Evolutionary conservation across 1,140 invertebrate genomes (phyloP), one percentile per base, ranked within the genome.

Genomic region (Leptopilina boulardi): DNA sequence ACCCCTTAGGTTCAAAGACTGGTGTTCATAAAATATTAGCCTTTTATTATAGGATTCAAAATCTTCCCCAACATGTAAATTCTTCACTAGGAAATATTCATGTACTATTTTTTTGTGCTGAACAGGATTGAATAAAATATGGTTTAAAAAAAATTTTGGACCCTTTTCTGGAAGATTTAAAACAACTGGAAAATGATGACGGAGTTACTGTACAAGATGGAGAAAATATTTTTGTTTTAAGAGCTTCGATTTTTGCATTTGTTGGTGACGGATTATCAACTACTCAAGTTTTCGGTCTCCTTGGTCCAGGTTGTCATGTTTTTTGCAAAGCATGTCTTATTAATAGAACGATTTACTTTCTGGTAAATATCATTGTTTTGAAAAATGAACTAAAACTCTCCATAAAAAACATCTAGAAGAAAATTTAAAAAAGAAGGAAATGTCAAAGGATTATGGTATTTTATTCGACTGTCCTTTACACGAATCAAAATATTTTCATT

Each of bases 221-320:
- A 41, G 38, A 10, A 41, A 41, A 10, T 41, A 10, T 41, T 41
- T 41, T 41, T 41, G 38, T 41, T 41, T 5, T 41, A 5, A 41
- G 38, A 41, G 38, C 38, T 41, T 41, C 38, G 3, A 41, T 41
- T 41, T 4, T 10, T 41, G 38, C 38, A 41, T 84, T 84, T 70
- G 78, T 76, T 74, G 82, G 82, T 0, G 80, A 84, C 21, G 79
- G 78, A 21, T 71, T 83, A 15, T 77, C 80, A 13, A 78, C 82
- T 8, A 77, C 82, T 78, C 19, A 84, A 47, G 78, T 84, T 1
- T 84, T 51, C 71, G 77, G 79, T 15, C 71, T 82, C 15, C 54
- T 80, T 19, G 77, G 77, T n/a, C n/a, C n/a, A n/a, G n/a, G n/a
- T n/a, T n/a, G n/a, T n/a, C n/a, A n/a, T n/a, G n/a, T n/a, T n/a